Percentiles rank a stretch among this genome's conserved stretches.
Evolutionary conservation across 2,888 invertebrate genomes (phyloP).

Genomic region (Caenorhabditis imperialis): DNA sequence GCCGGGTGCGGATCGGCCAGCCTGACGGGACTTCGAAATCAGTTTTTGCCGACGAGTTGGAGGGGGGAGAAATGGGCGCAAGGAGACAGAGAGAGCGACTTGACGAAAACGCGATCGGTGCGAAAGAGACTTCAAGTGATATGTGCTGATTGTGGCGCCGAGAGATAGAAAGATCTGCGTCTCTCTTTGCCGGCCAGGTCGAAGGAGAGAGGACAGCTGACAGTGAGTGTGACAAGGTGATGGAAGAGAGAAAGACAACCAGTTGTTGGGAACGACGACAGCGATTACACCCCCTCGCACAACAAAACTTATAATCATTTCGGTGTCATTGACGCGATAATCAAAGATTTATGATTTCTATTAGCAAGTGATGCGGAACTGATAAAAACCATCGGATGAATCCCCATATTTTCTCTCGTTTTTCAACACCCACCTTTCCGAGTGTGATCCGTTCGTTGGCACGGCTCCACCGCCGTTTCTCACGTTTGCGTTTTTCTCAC

Average conservation of each 20-base stretch:
- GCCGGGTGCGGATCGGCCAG: conserved; percentile 41
- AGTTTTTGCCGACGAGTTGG: conserved; percentile 20
- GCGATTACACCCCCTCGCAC: conserved; percentile 46
- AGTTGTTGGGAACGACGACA: conserved; percentile 18
- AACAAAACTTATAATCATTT: conserved; percentile 45
- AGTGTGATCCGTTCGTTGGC: conserved; percentile 40
- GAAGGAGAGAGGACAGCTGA: conserved; percentile 42
- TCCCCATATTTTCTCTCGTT: too few species aligned
- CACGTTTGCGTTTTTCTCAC: conserved; percentile 41
- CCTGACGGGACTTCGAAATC: conserved; percentile 36
- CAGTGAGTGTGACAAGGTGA: conserved; percentile 17
- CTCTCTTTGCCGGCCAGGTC: conserved; percentile 28
- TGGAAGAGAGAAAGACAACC: conserved; percentile 25
- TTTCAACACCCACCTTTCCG: conserved; percentile 23
- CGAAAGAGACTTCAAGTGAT: conserved; percentile 51
- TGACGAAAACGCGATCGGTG: conserved; percentile 50
- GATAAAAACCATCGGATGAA: neutral
- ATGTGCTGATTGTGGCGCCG: conserved; percentile 41
- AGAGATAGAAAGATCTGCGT: conserved; percentile 19
- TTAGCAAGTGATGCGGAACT: conserved; percentile 3
- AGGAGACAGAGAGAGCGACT: conserved; percentile 40
- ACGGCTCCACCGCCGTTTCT: conserved; percentile 29
- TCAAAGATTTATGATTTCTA: conserved; percentile 42
- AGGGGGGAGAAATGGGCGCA: conserved; percentile 17
- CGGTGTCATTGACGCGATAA: conserved; percentile 38